These are phyloP conservation scores for Saccostrea glomerata DNA, from an alignment of 1,140 invertebrate genomes.

Conservation along the genomic window DNA sequence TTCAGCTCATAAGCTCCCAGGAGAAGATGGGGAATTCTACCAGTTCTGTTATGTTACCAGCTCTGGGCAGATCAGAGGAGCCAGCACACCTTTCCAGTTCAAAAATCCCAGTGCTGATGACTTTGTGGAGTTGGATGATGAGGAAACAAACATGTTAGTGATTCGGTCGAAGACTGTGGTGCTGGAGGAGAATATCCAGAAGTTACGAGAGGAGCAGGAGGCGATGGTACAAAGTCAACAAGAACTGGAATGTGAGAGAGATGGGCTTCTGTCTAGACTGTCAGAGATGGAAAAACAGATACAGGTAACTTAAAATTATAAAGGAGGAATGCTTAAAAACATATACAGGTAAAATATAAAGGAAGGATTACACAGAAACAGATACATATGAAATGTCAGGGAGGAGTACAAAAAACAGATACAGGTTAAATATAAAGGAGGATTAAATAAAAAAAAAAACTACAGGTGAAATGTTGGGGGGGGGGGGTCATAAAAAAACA, in stretches of 20 bases:
- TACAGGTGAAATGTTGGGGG: background rate
- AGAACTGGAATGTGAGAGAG: conserved; percentile 63
- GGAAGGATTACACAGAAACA: too few species aligned
- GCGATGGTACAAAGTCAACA: conserved; percentile 63
- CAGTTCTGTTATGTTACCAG: conserved; percentile 79
- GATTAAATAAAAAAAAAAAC: too few species aligned
- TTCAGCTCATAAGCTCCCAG: conserved; percentile 74
- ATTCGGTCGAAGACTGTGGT: conserved; percentile 70
- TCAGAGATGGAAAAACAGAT: conserved; percentile 57
- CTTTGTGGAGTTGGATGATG: conserved; percentile 76
- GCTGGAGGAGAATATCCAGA: conserved; percentile 71
- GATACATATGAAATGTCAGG: too few species aligned
- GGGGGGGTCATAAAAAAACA: background rate
- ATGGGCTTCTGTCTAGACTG: conserved; percentile 61
- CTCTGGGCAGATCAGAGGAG: conserved; percentile 75
- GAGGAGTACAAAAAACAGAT: too few species aligned
- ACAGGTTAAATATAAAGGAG: too few species aligned
- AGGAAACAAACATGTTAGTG: conserved; percentile 76
- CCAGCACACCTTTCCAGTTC: conserved; percentile 79
- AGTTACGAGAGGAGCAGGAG: conserved; percentile 60
- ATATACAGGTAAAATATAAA: too few species aligned
- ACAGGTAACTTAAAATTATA: background rate
- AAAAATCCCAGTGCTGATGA: conserved; percentile 72
- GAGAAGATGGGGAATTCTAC: conserved; percentile 79
- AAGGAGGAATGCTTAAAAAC: too few species aligned